phyloP scores from a whole-genome alignment of 2,797 vertebrate genomes.

The Aplochiton taeniatus region DNA sequence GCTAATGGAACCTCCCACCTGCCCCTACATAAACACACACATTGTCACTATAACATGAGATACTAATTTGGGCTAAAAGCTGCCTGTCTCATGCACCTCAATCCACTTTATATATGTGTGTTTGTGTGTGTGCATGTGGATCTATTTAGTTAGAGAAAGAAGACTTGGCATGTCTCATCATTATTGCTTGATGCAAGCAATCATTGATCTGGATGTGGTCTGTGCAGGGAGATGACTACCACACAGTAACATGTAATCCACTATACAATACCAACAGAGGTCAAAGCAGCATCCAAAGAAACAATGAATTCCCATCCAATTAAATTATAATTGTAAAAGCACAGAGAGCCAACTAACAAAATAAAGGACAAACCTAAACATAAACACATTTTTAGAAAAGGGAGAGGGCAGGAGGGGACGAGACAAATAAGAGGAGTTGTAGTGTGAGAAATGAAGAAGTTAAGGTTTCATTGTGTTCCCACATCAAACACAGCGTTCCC shows the following conservation, averaged over 20 bases:
- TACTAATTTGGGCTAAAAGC: background rate
- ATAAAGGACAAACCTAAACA: no score
- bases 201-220: slow-evolving; percentile 47
- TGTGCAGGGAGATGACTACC: slow-evolving; percentile 60
- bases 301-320: slow-evolving; percentile 1
- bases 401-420: no score
- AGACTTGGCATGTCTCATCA: slow-evolving; percentile 20
- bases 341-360: no score
- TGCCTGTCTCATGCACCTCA: no score
- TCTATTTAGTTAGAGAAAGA: slow-evolving; percentile 47
- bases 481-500: no score
- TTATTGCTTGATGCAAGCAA: slow-evolving; percentile 9
- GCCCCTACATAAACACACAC: no score
- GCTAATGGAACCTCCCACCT: no score
- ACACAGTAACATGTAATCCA: background rate
- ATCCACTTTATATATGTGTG: background rate
- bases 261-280: slow-evolving; percentile 2
- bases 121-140: slow-evolving; percentile 1
- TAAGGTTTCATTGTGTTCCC: no score
- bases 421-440: no score
- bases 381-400: no score
- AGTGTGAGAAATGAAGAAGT: background rate
- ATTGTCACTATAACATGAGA: background rate
- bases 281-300: slow-evolving; percentile 4
- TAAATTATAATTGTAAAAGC: no score